Base-by-base conservation (phyloP, 1,140 invertebrate genomes). In the Bilobella aurantiaca region DNA sequence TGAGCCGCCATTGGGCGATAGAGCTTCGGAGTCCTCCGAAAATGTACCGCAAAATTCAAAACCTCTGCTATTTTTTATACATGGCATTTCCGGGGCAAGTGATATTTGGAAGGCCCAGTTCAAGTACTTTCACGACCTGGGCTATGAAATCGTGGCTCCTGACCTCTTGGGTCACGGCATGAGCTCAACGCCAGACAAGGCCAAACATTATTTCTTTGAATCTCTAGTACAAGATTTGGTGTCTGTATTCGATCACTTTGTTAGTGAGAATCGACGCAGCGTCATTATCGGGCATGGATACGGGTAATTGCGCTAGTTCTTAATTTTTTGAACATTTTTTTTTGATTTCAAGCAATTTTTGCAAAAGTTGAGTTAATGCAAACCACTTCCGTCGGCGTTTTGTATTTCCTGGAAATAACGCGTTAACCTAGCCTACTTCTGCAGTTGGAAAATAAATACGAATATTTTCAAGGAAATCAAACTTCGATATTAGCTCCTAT, bases 111-210 rank as follows among this genome's bases (percentile, higher is more conserved):
- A 80, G 62, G 72, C 80, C 58, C 83, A 87, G 70, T 77, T 87
- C 1, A 75, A 79, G 31, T 86, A 83, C 76, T 86, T 89, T 74
- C 76, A 79, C 1, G 76, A 75, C 34, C 76, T 79, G 62, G 86
- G 85, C 0, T 86, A 83, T 76, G 85, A 87, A 71, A 82, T 87
- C 58, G 77, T 87, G 46, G 86, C 85, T 0, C 83, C 85, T 2
- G 87, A 89, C 74, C 77, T 89, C 73, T 76, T 89, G 25, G 86
- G 87, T 1, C 87, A 89, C 76, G 87, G 87, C 1, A 80, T 84
- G 66, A 88, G 86, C 69, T 82, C 82, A 53, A 81, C 84, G 23
- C 85, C 86, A 12, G 75, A 79, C 67, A 77, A 81, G 34, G 69
- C 77, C 3, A 78, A 76, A 34, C 81, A 82, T 58, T 89, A 89